Evolutionary conservation across 2,888 invertebrate genomes (phyloP).

Genomic region (Callosobruchus maculatus): DNA sequence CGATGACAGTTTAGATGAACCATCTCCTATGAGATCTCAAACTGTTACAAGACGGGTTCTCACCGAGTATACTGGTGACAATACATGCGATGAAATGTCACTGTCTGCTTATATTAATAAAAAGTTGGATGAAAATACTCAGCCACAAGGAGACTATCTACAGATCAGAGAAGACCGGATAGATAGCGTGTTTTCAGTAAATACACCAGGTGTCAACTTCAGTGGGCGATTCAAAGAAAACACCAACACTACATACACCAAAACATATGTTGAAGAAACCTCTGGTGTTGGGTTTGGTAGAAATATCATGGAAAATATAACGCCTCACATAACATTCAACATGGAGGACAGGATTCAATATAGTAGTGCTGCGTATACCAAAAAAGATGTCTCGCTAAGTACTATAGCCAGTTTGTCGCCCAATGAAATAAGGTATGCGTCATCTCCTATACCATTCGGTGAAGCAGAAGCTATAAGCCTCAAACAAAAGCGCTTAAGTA

Average conservation of each 20-base stretch:
- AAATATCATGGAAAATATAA: not conserved
- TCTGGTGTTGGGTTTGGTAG: not conserved
- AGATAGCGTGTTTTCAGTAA: not conserved
- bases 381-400: not conserved
- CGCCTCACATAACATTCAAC: not conserved
- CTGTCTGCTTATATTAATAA: not conserved
- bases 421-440: not conserved
- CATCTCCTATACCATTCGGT: not conserved
- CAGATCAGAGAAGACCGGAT: not conserved
- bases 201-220: not conserved
- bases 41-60: not conserved
- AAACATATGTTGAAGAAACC: not conserved
- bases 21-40: conserved; percentile 1
- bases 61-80: not conserved
- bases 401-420: not conserved
- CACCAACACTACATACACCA: not conserved
- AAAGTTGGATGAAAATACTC: not conserved
- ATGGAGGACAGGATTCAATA: not conserved
- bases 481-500: not conserved
- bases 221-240: not conserved
- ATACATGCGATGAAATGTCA: not conserved
- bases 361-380: not conserved
- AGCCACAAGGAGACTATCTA: not conserved
- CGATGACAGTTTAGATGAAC: conserved; percentile 3
- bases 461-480: not conserved